Base-by-base conservation (phyloP, 2,888 invertebrate genomes). In the Drosophila maculinotata region DNA sequence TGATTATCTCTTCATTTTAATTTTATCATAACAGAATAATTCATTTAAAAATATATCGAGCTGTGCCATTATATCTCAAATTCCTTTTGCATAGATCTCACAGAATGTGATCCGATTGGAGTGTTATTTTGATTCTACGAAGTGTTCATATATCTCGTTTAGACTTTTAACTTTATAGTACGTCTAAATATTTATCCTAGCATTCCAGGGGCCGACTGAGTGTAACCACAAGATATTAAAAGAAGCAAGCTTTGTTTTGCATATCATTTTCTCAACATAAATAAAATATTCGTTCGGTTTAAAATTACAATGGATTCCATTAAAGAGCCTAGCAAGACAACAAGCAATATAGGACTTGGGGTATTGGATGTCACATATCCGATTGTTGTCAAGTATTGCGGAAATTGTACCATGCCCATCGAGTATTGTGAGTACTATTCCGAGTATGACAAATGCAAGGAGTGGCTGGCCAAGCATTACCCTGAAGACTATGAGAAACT, bases 391-490 rank as follows among this genome's bases (percentile, higher is more conserved):
- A 73, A 66, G 47, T 73, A 73, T 31, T 73, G 73, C 15, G 73
- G 73, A 9, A 20, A 73, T 20, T 73, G 73, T 8, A 47, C 73
- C 6, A 57, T 73, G 73, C 73, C 73, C 30, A 48, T 69, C 12
- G 73, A 73, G 39, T 73, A 73, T 12, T 73, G 73, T n/a, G 73
- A 73, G 28, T 73, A 25, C 17, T 73, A 51, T 28, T 14, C 53
- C 7, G 73, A 60, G 31, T 73, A 73, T n/a, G 73, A 73, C 28
- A 73, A 73, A 28, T 73, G 73, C 47, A 72, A 73, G 12, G 65
- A 73, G 8, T 73, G 73, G 73, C 41, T 73, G 35, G 57, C 65
- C 6, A 47, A 51, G 8, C 57, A 69, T 15, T 35, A 47, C n/a
- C 73, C 73, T 8, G 66, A 66, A 6, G 73, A 69, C n/a, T 69